Conservation (phyloP, 2,113 vertebrate species). For the Reinhardtius hippoglossoides region DNA sequence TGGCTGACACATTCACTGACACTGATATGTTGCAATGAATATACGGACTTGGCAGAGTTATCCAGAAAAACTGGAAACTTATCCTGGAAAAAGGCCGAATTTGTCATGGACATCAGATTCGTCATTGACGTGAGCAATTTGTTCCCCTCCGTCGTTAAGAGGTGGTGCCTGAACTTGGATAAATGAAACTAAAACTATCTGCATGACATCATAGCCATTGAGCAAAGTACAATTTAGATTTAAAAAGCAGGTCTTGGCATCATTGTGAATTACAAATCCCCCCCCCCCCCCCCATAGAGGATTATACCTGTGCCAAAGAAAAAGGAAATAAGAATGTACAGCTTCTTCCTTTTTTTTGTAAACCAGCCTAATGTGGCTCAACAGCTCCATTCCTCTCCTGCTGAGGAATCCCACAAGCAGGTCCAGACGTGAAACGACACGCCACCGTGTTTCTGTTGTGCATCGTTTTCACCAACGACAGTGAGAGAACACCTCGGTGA, state of each 20-base stretch:
- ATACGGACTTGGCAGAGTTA: too few species aligned
- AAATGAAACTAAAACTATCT: background rate
- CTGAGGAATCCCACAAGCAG: conserved; percentile 60
- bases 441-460: background rate
- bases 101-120: too few species aligned
- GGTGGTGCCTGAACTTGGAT: too few species aligned
- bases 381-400: conserved; percentile 21
- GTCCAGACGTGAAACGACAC: conserved; percentile 58
- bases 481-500: background rate
- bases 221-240: background rate
- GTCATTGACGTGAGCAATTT: too few species aligned
- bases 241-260: background rate
- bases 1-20: too few species aligned
- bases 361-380: background rate
- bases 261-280: too few species aligned
- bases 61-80: too few species aligned
- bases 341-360: background rate
- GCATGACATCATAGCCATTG: background rate
- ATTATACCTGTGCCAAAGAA: background rate
- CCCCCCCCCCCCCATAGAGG: too few species aligned
- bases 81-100: too few species aligned
- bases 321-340: background rate
- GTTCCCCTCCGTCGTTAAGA: too few species aligned
- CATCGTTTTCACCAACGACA: background rate
- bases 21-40: too few species aligned